A percentile compares a stretch with the other conserved stretches of the same genome.
These are phyloP conservation scores for Rhea americana DNA, from an alignment of 2,113 vertebrate species.

Conservation along the genomic window DNA sequence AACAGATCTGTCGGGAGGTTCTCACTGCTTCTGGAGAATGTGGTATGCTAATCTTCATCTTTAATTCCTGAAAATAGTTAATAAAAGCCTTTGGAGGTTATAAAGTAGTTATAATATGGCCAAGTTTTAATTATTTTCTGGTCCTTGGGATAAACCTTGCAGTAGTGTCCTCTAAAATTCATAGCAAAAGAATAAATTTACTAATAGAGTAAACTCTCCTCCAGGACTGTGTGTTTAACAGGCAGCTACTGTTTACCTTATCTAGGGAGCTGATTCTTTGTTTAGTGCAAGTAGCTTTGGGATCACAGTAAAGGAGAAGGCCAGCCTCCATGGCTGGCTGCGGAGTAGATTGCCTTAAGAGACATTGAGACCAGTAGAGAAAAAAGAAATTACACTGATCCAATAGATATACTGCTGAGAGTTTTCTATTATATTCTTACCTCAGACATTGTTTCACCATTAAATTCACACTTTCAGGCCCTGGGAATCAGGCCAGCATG, in stretches of 20 bases:
- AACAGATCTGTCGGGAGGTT: fast-evolving
- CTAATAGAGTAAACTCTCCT: conserved; percentile 40
- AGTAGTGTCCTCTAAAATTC: neutral
- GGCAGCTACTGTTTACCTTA: conserved; percentile 1
- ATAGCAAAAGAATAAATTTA: neutral
- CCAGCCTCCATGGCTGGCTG: conserved; percentile 48
- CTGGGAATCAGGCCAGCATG: conserved; percentile 67
- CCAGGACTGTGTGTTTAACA: conserved; percentile 46
- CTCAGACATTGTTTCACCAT: conserved; percentile 53
- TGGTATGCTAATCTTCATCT: neutral
- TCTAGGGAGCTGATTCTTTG: conserved; percentile 57
- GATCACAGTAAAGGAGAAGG: conserved; percentile 27
- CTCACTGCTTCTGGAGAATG: neutral
- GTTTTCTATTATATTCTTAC: conserved; percentile 66
- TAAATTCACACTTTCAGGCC: conserved; percentile 67
- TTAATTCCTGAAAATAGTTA: neutral
- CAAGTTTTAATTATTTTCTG: neutral
- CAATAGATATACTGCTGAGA: conserved; percentile 67
- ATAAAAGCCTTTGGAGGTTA: neutral
- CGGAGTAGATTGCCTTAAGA: conserved; percentile 68
- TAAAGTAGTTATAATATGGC: neutral
- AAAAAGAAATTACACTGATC: conserved; percentile 73
- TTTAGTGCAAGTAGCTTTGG: conserved; percentile 40
- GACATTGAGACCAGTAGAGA: conserved; percentile 64
- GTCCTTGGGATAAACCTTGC: neutral